These are phyloP conservation scores for Ceraclea dissimilis DNA, from an alignment of 2,888 invertebrate species.

Conservation along the genomic window DNA sequence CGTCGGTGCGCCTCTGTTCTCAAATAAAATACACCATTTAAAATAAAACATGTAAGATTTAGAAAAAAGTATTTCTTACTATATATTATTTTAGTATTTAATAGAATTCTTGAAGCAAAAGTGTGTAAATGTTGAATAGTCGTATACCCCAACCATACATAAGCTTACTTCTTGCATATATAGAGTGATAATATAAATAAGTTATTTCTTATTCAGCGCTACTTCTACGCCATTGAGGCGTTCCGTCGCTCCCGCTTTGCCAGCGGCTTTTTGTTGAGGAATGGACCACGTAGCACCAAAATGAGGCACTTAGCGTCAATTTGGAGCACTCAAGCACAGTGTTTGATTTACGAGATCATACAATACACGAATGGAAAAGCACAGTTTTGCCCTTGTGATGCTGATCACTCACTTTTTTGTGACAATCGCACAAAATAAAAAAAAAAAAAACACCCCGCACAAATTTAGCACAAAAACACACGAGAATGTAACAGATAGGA, in stretches of 20 bases:
- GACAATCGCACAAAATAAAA: too few species aligned
- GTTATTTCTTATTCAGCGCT: too few species aligned
- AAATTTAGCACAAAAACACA: too few species aligned
- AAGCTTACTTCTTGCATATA: too few species aligned
- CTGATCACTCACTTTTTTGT: too few species aligned
- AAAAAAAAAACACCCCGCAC: too few species aligned
- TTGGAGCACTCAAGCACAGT: background rate
- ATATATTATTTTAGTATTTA: background rate
- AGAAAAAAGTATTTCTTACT: constrained; percentile 3
- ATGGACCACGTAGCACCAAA: background rate
- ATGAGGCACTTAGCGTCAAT: background rate
- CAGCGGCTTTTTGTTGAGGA: background rate
- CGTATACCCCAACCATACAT: too few species aligned
- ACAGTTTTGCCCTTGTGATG: too few species aligned
- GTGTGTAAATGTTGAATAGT: background rate
- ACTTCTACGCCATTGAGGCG: constrained; percentile 15
- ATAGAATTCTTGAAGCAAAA: too few species aligned
- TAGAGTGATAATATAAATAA: too few species aligned
- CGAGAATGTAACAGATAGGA: too few species aligned
- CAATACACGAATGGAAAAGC: too few species aligned
- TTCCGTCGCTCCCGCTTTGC: constrained; percentile 22
- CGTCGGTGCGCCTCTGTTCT: constrained; percentile 15
- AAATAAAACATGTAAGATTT: background rate
- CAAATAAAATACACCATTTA: background rate
- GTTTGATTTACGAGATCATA: background rate